Base-by-base conservation (phyloP, 2,113 vertebrate species). In the Artemisiospiza belli region DNA sequence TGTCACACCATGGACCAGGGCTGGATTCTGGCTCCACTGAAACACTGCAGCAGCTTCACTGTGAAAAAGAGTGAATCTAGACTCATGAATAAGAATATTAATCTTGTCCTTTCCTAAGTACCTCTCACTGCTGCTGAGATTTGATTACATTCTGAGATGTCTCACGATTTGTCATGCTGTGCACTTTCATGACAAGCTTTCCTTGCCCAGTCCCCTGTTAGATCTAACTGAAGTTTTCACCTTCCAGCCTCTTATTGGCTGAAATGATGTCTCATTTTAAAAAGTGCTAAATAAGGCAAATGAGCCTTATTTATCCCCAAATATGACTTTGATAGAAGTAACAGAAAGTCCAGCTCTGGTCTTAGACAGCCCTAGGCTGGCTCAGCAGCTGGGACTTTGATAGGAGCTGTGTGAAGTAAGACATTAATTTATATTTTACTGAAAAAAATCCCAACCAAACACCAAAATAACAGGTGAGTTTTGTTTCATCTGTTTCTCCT, bases 1-100 rank as follows among this genome's bases (percentile, higher is more conserved):
- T 33, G 30, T 55, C 23, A 21, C 0, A 0, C 27, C 10, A 2
- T 11, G 9, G 62, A 18, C 11, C 22, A 39, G 57, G 28, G 15
- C 39, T 1, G 2, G 58, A 58, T 58, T 61, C 41, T 51, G 81
- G 30, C 20, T 68, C 14, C 74, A 3, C 25, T 47, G 22, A 51
- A 73, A 39, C 76, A 18, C 52, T 66, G 74, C 15, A 16, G 30
- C 44, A 83, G 15, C 22, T 66, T 44, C 51, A 55, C 17, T 37
- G n/a, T 17, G 58, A 90, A 90, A 69, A 49, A 24, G 28, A 64
- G 18, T 49, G 37, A 85, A 82, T 49, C 17, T 31, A 68, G 15
- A 15, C 41, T 44, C 9, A 3, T 24, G 12, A 74, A 41, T 46
- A 80, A 35, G 27, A 72, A 24, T 37, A 61, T 76, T 49, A 72